A percentile compares a stretch with the other conserved stretches of the same genome.
These are phyloP conservation scores for Fulmarus glacialis DNA, from an alignment of 2,113 vertebrate species.

Conservation along the genomic window DNA sequence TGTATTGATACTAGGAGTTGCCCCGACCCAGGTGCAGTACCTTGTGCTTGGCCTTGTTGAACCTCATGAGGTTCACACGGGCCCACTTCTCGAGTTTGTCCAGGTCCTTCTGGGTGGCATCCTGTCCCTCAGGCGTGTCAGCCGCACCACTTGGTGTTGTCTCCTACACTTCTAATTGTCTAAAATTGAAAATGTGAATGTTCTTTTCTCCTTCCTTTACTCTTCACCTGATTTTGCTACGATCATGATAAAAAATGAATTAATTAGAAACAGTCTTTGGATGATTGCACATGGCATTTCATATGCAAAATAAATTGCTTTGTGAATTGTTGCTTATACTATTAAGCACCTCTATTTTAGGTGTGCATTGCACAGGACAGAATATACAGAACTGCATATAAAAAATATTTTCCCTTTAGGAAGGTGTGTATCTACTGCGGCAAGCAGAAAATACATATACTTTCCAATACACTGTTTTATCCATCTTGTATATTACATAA, in stretches of 20 bases:
- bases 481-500: not conserved
- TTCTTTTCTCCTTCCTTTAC: not conserved
- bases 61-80: too few species aligned
- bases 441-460: not conserved
- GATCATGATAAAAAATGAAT: not conserved
- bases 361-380: not conserved
- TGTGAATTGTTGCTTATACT: not conserved
- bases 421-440: not conserved
- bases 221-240: not conserved
- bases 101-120: too few species aligned
- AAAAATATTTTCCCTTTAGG: not conserved
- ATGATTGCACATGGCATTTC: not conserved
- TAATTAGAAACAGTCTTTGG: slow-evolving; percentile 4
- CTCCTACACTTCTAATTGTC: not conserved
- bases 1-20: too few species aligned
- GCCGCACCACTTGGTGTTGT: too few species aligned
- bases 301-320: slow-evolving; percentile 14
- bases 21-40: too few species aligned
- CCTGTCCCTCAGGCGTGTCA: too few species aligned
- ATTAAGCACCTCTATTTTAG: not conserved
- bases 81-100: too few species aligned
- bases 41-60: too few species aligned
- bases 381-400: not conserved
- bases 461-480: not conserved
- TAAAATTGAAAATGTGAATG: not conserved